Base-by-base conservation (phyloP, 2,797 vertebrate species). In the Hipposideros larvatus region DNA sequence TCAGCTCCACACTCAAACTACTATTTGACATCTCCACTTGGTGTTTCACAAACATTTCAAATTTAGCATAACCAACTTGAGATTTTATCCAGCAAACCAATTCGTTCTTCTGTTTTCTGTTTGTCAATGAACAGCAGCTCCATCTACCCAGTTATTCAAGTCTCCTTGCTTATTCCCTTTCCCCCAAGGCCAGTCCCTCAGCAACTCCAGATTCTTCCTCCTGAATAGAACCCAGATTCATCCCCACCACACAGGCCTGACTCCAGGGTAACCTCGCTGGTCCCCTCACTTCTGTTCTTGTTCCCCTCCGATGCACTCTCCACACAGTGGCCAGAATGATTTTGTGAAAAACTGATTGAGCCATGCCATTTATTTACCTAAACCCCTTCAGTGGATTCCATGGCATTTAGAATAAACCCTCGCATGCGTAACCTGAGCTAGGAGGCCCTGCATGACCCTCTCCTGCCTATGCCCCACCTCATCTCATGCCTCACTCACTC, bases 211-310 rank as follows among this genome's bases (percentile, higher is more conserved):
- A 48, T 7, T 66, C 7, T 68, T 15, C 65, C 57, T 90, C 48
- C n/a, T 13, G 28, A n/a, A 1, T 14, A 31, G 43, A 55, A 16
- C 22, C 34, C 43, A 26, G n/a, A 41, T 19, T 53, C 41, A 14
- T 16, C 13, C 70, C 65, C n/a, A 9, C 37, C 16, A 8, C 14
- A 0, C 22, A 11, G 34, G 21, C 37, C 19, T 53, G 34, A 61
- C 11, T 14, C 82, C 61, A 4, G 2, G 4, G 43, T 2, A 1
- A 53, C 41, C 53, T 31, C 14, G 2, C 21, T 4, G 37, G 57
- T 48, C 57, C 65, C 55, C 66, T n/a, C 0, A 0, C 37, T n/a
- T 51, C 4, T 0, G 11, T 28, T 74, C 70, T n/a, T 37, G 31
- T 22, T 15, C 16, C 37, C 31, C 48, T 37, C n/a, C 31, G 19